Conservation (phyloP, 2,888 invertebrate genomes). For the Pseudococcus viburni region DNA sequence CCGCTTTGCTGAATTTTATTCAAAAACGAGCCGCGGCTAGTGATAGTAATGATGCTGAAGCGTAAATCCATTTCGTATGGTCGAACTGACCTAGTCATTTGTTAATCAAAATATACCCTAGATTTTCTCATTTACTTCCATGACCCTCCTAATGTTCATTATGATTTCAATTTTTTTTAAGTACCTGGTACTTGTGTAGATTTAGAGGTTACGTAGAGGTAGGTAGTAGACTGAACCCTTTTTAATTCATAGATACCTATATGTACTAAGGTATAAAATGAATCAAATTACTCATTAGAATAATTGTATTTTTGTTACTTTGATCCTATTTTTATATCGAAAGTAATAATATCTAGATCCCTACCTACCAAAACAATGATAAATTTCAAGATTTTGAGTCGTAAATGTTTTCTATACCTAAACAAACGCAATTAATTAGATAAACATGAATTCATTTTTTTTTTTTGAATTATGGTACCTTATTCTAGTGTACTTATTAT, state of each 20-base stretch:
- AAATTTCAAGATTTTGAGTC: background rate
- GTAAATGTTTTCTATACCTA: background rate
- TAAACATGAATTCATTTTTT: background rate
- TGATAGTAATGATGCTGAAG: background rate
- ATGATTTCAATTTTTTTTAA: background rate
- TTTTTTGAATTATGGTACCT: background rate
- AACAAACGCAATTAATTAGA: background rate
- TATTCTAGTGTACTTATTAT: background rate
- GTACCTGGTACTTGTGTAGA: background rate
- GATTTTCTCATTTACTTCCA: background rate
- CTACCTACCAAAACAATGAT: background rate
- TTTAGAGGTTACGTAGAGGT: background rate
- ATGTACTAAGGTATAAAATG: too few relatives aligned
- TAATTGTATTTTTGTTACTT: too few relatives aligned
- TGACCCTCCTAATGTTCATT: background rate
- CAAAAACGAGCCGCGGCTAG: slow-evolving; percentile 41
- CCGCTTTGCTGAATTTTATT: slow-evolving; percentile 57
- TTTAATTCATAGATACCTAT: too few relatives aligned
- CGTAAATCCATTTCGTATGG: background rate
- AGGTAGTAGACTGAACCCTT: too few relatives aligned
- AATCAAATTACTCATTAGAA: too few relatives aligned
- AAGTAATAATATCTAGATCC: too few relatives aligned
- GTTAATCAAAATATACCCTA: slow-evolving; percentile 4
- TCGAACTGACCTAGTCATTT: slow-evolving; percentile 56
- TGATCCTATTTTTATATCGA: too few relatives aligned